Conservation (phyloP, 1,140 invertebrate genomes). For the Leptonema lineaticorne region DNA sequence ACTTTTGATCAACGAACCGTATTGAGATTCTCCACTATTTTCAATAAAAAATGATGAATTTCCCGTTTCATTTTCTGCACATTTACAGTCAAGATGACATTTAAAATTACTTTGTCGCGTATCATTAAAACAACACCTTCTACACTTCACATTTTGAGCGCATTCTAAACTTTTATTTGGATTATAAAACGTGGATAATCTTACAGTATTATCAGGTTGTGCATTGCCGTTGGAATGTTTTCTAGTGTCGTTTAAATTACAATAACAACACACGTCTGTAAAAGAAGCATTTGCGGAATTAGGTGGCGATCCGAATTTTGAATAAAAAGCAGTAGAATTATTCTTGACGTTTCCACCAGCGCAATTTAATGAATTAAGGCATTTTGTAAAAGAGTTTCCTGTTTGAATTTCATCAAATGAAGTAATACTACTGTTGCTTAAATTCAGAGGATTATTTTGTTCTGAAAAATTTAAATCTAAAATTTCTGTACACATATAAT, state of each 20-base stretch:
- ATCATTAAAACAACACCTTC: constrained; percentile 47
- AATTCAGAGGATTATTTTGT: constrained; percentile 24
- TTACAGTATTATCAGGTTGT: neutral
- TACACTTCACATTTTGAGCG: constrained; percentile 45
- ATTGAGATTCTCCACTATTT: constrained; percentile 15
- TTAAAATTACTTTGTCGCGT: constrained; percentile 46
- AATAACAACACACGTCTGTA: constrained; percentile 44
- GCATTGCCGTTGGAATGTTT: neutral
- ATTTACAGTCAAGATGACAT: constrained; percentile 52
- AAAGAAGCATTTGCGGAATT: constrained; percentile 36
- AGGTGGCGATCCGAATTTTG: constrained; percentile 45
- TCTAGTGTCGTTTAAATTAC: constrained; percentile 26
- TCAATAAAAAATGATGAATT: constrained; percentile 46
- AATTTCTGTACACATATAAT: constrained; percentile 55
- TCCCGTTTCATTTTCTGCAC: constrained; percentile 44
- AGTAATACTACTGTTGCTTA: constrained; percentile 33
- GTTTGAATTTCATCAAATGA: constrained; percentile 28
- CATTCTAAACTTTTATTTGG: constrained; percentile 41
- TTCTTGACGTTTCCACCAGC: constrained; percentile 46
- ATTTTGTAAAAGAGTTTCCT: constrained; percentile 49
- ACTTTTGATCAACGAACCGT: constrained; percentile 33
- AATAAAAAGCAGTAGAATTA: constrained; percentile 48
- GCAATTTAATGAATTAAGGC: constrained; percentile 59
- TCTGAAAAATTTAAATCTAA: constrained; percentile 44
- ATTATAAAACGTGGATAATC: constrained; percentile 30